phyloP scores from a whole-genome alignment of 2,888 invertebrate species.

The Xestia rhomboidea region DNA sequence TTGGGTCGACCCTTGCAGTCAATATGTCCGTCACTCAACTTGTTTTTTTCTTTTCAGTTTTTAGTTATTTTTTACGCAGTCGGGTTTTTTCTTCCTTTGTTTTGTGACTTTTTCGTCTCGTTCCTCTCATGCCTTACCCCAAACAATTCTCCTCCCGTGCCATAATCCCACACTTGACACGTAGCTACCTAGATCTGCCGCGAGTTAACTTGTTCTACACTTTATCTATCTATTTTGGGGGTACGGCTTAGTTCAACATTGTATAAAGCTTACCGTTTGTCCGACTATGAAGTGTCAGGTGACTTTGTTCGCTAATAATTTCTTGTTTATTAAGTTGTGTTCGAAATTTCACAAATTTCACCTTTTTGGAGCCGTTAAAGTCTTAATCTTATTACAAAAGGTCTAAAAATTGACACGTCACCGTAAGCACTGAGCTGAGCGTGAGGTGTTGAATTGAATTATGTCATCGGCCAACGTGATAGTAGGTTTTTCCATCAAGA shows the following conservation, averaged over 20 bases:
- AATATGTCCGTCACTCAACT: too few species aligned
- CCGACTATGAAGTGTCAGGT: too few species aligned
- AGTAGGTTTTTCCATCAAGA: background rate
- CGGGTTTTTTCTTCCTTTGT: too few species aligned
- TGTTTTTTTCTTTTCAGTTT: too few species aligned
- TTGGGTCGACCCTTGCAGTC: too few species aligned
- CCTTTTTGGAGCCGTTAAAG: background rate
- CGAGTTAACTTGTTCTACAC: constrained; percentile 55
- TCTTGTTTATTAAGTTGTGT: background rate
- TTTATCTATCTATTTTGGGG: constrained; percentile 49
- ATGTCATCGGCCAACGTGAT: background rate
- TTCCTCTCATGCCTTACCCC: constrained; percentile 31
- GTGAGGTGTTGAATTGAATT: background rate
- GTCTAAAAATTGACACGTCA: background rate
- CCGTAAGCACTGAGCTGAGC: background rate
- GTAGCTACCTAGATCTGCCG: constrained; percentile 44
- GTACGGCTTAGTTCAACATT: constrained; percentile 10
- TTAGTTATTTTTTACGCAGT: too few species aligned
- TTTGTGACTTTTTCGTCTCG: too few species aligned
- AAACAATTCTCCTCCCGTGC: constrained; percentile 32
- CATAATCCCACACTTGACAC: constrained; percentile 65
- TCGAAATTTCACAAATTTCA: background rate
- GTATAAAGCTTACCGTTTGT: constrained; percentile 3
- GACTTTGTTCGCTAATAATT: background rate
- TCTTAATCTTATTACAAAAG: background rate